Percentiles rank a stretch among this genome's conserved stretches.
Evolutionary conservation across 2,113 vertebrate species (phyloP).

Genomic region (Martes martes): DNA sequence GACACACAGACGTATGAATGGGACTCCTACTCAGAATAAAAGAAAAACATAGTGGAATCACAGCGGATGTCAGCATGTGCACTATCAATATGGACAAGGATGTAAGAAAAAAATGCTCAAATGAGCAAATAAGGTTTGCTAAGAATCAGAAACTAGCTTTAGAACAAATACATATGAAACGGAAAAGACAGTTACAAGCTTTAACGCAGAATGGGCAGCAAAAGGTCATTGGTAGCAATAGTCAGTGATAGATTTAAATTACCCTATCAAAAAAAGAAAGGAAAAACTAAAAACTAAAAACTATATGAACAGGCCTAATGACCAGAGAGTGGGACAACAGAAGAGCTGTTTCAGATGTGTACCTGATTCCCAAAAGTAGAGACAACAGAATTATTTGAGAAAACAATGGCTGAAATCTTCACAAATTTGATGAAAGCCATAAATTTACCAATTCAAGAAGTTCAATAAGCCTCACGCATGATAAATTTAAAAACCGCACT

Average conservation of each 20-base stretch:
- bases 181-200: too few species aligned
- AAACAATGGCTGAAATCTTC: background rate
- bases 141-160: background rate
- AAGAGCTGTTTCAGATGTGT: background rate
- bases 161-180: background rate
- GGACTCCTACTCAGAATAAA: background rate
- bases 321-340: background rate
- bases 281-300: background rate
- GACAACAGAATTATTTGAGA: background rate
- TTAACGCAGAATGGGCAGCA: background rate
- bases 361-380: background rate
- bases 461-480: background rate
- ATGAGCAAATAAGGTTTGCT: background rate
- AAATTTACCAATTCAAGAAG: background rate
- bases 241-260: background rate
- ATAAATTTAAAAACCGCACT: background rate
- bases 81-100: background rate
- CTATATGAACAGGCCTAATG: background rate
- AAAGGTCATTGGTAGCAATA: background rate
- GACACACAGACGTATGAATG: fast-evolving
- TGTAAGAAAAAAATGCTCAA: background rate
- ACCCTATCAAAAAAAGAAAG: background rate
- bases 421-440: background rate
- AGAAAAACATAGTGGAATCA: background rate
- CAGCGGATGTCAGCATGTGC: background rate